Percentiles rank a stretch among this genome's conserved stretches.
phyloP scores from a whole-genome alignment of 64 coral and sea anemone species.

The Platygyra sinensis region DNA sequence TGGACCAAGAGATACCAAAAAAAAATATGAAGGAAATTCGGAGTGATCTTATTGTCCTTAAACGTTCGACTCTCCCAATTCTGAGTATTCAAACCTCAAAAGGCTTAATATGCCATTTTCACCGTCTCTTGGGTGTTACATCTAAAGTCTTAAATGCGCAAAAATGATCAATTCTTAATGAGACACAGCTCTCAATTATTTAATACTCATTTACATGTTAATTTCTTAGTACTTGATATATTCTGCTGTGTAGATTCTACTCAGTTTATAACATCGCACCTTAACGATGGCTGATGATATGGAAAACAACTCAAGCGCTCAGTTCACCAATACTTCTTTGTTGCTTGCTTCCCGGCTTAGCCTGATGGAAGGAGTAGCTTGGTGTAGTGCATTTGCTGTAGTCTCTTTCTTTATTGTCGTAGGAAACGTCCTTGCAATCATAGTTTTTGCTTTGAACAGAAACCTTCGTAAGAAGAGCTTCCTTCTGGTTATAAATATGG shows the following conservation, averaged over 20 bases:
- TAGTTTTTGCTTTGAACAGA: slow-evolving; percentile 34
- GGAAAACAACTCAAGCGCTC: background rate
- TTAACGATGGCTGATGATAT: background rate
- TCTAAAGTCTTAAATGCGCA: no score
- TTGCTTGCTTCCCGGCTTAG: background rate
- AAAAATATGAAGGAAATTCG: no score
- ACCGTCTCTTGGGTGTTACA: no score
- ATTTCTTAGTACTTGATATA: background rate
- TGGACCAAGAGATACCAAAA: no score
- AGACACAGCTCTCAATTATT: background rate
- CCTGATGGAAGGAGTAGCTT: background rate
- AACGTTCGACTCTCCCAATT: no score
- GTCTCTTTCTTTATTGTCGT: background rate
- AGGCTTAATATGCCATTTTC: no score
- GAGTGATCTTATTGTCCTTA: no score
- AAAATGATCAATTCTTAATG: background rate
- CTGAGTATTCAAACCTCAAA: no score
- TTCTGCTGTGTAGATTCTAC: no score
- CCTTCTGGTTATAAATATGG: slow-evolving; percentile 43
- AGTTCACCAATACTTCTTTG: background rate
- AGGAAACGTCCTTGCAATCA: slow-evolving; percentile 1
- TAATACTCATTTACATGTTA: background rate
- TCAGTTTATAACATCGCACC: no score
- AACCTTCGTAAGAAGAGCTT: slow-evolving; percentile 49
- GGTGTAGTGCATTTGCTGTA: slow-evolving; percentile 5